Base-by-base conservation (phyloP, 2,888 invertebrate species). In the Drosophila siamana region DNA sequence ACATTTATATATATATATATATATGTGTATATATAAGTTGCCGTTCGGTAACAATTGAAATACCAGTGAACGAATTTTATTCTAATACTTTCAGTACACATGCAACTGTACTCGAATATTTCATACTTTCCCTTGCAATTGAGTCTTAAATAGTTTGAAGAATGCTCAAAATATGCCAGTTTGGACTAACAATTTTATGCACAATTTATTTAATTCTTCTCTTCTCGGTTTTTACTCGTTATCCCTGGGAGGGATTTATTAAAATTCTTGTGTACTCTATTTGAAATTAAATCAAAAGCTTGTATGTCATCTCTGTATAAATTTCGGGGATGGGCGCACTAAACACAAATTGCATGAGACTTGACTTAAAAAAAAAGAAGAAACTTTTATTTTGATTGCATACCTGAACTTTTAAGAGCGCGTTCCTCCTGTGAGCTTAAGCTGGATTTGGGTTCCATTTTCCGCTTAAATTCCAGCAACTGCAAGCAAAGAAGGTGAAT, bases 381-480 rank as follows among this genome's bases (percentile, higher is more conserved):
- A 50, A 72, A 54, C 30, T 76, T 65, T 13, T 62, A 65, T 69
- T 78, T 71, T 68, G 66, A 69, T 72, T 62, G 75, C 90, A 86
- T 88, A 91, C 91, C 91, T 80, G 88, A 90, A 83, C 88, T 89
- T 84, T 91, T 91, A 48, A 89, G 75, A 50, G 90, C 84, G 66
- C 91, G 89, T 69, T 91, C 91, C 69, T 91, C 92, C 67, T 90
- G 90, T 70, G 87, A 64, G 74, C 88, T 84, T 82, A 89, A 86
- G 80, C 88, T 91, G 74, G 86, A 74, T 89, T 91, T 91, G 43
- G 90, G 60, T 51, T 84, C 83, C 83, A 84, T 84, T 72, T 67
- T 70, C 48, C 63, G 64, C 19, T 67, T 33, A 22, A 52, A 51
- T 63, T 56, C 33, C 54, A 56, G 57, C 47, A 69, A 56, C 82